Conservation (phyloP, 2,113 vertebrate species). For the Probosciger aterrimus region DNA sequence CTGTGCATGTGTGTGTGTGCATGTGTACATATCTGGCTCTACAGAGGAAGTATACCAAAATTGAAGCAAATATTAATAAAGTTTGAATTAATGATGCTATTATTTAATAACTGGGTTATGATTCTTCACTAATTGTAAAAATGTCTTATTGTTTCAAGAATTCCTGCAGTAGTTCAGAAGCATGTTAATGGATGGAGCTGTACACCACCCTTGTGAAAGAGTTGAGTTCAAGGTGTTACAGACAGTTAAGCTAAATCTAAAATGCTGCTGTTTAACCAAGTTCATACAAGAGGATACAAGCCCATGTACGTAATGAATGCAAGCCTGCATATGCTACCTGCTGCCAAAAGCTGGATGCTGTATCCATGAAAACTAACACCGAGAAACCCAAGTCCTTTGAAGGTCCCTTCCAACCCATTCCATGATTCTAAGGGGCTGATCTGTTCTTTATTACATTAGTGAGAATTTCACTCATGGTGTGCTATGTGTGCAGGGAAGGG, state of each 20-base stretch:
- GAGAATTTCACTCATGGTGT: background rate
- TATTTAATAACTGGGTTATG: background rate
- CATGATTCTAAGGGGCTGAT: background rate
- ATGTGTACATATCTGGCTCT: background rate
- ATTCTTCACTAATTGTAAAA: background rate
- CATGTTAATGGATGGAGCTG: background rate
- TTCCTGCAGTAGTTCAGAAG: accelerated
- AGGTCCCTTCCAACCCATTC: background rate
- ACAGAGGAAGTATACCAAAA: background rate
- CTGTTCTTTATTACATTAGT: background rate
- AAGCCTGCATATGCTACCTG: background rate
- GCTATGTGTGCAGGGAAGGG: background rate
- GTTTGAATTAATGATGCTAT: background rate
- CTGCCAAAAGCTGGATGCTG: background rate
- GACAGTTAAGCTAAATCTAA: background rate
- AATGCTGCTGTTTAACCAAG: background rate
- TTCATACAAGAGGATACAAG: background rate
- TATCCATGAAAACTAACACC: background rate
- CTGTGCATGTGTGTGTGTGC: background rate
- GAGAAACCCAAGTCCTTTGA: background rate
- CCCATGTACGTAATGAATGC: background rate
- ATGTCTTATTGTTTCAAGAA: background rate
- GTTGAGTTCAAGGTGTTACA: background rate
- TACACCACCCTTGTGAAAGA: background rate
- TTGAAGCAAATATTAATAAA: background rate